These are phyloP conservation scores for Teleogryllus occipitalis DNA, from an alignment of 1,140 invertebrate species.

Conservation along the genomic window DNA sequence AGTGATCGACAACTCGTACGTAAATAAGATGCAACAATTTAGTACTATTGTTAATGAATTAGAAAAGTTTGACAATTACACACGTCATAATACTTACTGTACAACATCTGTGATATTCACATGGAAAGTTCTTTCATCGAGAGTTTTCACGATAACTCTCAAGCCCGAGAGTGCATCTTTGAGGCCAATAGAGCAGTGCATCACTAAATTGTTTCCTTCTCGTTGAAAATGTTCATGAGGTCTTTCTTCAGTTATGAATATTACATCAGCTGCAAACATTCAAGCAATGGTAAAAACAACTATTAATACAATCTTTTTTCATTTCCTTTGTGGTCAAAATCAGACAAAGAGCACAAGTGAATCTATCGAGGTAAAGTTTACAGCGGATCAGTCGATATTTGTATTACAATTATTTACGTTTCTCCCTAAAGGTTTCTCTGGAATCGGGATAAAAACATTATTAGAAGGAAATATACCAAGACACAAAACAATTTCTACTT, in stretches of 20 bases:
- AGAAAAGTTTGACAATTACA: conserved; percentile 17
- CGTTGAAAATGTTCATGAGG: conserved; percentile 67
- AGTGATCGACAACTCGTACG: no score
- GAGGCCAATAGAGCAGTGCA: conserved; percentile 47
- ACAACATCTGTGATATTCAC: conserved; percentile 61
- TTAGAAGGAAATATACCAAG: no score
- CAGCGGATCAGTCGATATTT: no score
- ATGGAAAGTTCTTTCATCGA: conserved; percentile 56
- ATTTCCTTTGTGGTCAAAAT: no score
- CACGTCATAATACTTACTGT: conserved; percentile 34
- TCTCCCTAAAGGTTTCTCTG: no score
- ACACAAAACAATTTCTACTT: no score
- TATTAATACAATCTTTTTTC: no score
- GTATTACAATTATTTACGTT: no score
- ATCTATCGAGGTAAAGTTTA: no score
- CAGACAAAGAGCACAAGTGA: no score
- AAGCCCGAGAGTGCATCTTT: conserved; percentile 58
- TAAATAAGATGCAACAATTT: no score
- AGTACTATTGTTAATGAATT: neutral
- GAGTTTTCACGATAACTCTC: conserved; percentile 50
- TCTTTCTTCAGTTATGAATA: conserved; percentile 76
- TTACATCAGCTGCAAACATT: conserved; percentile 58
- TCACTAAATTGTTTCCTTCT: conserved; percentile 60
- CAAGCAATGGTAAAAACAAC: neutral
- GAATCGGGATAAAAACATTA: no score